Base-by-base conservation (phyloP, 1,140 invertebrate genomes). In the Drosophila nigromelanica region DNA sequence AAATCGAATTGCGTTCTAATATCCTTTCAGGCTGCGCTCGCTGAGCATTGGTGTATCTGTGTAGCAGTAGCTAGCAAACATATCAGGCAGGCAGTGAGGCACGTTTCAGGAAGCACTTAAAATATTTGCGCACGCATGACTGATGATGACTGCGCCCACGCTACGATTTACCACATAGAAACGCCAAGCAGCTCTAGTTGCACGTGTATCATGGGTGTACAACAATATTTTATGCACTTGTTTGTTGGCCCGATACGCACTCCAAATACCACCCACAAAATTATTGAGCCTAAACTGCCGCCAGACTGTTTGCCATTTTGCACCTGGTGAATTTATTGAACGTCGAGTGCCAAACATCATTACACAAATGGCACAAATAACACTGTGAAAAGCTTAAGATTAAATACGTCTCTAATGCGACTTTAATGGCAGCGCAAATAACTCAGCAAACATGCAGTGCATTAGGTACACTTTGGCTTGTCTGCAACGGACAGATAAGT, bases 81-180 rank as follows among this genome's bases (percentile, higher is more conserved):
- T 21, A 43, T 59, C 42, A 42, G 12, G 15, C 30, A 21, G 30
- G 35, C 42, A 61, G 30, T 33, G 45, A 50, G 63, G 82, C 83
- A 87, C 83, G 82, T 87, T 73, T 24, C 75, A 82, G 82, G 83
- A 87, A 87, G 78, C 82, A 87, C 82, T 87, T 87, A 87, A 87
- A 87, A 89, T 87, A 87, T 87, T 86, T 87, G 83, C 78, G 68
- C 83, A 87, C 82, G 82, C 82, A 87, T 89, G 82, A 87, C 72
- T 89, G 75, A 87, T 87, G 77, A 80, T 80, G 68, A 30, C 73
- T 52, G 51, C 39, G 64, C 35, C 67, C 30, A 39, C 50, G 68
- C n/a, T 35, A 18, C 42, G 27, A 35, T 5, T 27, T 42, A 11
- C 47, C 40, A 52, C 54, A 45, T 27, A 33, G 39, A 59, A 37